These are phyloP conservation scores for Callipepla squamata DNA, from an alignment of 2,113 vertebrate genomes.

Conservation along the genomic window DNA sequence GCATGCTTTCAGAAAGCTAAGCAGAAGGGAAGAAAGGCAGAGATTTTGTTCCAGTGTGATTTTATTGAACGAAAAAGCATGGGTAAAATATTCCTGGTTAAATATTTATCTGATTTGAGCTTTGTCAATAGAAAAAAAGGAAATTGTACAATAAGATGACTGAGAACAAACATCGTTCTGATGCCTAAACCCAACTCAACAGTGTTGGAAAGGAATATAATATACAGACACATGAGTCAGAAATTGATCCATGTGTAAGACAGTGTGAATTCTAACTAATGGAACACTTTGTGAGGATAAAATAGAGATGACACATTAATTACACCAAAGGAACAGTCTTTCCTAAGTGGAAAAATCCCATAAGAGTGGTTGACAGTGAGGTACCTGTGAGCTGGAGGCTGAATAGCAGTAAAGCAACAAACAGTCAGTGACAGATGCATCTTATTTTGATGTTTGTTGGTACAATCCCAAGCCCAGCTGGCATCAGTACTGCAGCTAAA, in stretches of 20 bases:
- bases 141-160: background rate
- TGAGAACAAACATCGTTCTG: background rate
- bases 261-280: background rate
- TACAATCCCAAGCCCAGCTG: background rate
- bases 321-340: background rate
- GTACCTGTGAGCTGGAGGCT: background rate
- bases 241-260: slow-evolving; percentile 1
- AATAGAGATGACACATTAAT: slow-evolving; percentile 3
- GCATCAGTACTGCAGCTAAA: background rate
- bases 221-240: background rate
- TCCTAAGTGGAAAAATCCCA: background rate
- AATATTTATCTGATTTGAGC: slow-evolving; percentile 20
- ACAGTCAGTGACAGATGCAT: background rate
- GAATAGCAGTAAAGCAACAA: background rate
- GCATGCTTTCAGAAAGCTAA: background rate
- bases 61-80: background rate
- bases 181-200: background rate
- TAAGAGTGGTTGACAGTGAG: background rate
- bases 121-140: background rate
- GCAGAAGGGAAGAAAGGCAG: background rate
- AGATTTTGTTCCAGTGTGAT: background rate
- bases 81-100: background rate
- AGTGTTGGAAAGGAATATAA: background rate
- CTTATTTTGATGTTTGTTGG: background rate
- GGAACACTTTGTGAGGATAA: background rate